Evolutionary conservation across 1,140 invertebrate genomes (phyloP).

Genomic region (Drosophila pseudoobscura): DNA sequence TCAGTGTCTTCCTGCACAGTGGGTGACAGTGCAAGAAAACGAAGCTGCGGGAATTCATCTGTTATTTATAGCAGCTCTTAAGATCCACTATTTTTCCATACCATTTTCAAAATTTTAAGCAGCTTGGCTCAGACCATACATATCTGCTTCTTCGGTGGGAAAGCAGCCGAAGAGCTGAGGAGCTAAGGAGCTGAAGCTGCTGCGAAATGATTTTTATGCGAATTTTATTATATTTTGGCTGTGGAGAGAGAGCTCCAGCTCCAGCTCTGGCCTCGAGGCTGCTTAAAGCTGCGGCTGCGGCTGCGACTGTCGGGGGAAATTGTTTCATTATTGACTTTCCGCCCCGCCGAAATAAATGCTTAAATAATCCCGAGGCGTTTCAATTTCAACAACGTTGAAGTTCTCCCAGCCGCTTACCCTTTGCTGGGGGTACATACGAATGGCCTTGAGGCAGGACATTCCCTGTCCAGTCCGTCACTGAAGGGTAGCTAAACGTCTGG

Average conservation of each 20-base stretch:
- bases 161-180: neutral
- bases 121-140: conserved; percentile 30
- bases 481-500: too few species aligned
- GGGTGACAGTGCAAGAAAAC: conserved; percentile 6
- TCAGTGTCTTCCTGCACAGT: conserved; percentile 13
- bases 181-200: conserved; percentile 33
- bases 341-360: conserved; percentile 64
- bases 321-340: conserved; percentile 76
- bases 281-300: conserved; percentile 54
- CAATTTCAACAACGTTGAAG: conserved; percentile 68
- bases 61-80: conserved; percentile 1
- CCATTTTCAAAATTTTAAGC: conserved; percentile 63
- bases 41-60: neutral
- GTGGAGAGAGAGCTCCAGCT: conserved; percentile 3
- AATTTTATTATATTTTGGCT: conserved; percentile 77
- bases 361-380: conserved; percentile 75
- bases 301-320: conserved; percentile 36
- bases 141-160: too few species aligned
- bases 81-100: conserved; percentile 6
- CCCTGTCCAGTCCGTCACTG: neutral
- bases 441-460: conserved; percentile 15
- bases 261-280: conserved; percentile 5
- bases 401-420: conserved; percentile 24
- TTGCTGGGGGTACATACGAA: conserved; percentile 2
- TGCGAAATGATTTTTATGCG: conserved; percentile 76